Percentiles rank a stretch among this genome's conserved stretches.
These are phyloP conservation scores for Peromyscus polionotus DNA, from an alignment of 2,113 vertebrate species.

Conservation along the genomic window DNA sequence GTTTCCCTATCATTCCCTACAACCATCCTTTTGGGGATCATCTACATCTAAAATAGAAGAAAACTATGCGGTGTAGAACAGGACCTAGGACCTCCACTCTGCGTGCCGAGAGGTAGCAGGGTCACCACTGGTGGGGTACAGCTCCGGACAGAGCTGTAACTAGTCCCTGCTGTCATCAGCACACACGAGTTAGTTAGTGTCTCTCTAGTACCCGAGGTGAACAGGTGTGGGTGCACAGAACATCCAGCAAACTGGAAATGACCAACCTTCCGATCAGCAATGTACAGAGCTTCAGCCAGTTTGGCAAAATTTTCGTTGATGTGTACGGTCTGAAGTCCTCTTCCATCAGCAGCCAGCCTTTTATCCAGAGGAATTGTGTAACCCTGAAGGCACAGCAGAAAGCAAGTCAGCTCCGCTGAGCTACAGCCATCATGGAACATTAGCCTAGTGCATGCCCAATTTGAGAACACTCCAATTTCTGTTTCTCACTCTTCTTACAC, in stretches of 20 bases:
- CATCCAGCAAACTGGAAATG: slow-evolving; percentile 34
- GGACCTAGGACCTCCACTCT: not conserved
- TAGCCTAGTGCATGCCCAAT: slow-evolving; percentile 6
- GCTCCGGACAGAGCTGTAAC: not conserved
- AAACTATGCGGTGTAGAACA: not conserved
- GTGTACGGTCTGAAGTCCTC: slow-evolving; percentile 97
- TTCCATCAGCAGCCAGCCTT: slow-evolving; percentile 96
- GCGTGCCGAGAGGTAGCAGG: not conserved
- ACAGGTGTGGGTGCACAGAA: not conserved
- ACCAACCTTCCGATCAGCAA: slow-evolving; percentile 97
- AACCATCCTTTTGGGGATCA: slow-evolving; percentile 3
- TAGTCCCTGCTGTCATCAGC: not conserved
- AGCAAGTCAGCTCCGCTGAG: slow-evolving; percentile 55
- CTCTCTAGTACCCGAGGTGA: not conserved
- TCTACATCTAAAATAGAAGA: not conserved
- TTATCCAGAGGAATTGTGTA: slow-evolving; percentile 99
- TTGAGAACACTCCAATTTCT: not conserved
- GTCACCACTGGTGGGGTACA: not conserved
- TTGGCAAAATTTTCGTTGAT: slow-evolving; percentile 99
- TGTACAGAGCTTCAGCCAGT: slow-evolving; percentile 97
- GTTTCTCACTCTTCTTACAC: not conserved
- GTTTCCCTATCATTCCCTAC: not conserved
- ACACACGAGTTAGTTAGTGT: not conserved
- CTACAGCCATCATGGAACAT: not conserved
- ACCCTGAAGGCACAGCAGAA: slow-evolving; percentile 88